Percentiles rank a stretch among this genome's conserved stretches.
These are phyloP conservation scores for Agrochola lota DNA, from an alignment of 2,888 invertebrate species.

Conservation along the genomic window DNA sequence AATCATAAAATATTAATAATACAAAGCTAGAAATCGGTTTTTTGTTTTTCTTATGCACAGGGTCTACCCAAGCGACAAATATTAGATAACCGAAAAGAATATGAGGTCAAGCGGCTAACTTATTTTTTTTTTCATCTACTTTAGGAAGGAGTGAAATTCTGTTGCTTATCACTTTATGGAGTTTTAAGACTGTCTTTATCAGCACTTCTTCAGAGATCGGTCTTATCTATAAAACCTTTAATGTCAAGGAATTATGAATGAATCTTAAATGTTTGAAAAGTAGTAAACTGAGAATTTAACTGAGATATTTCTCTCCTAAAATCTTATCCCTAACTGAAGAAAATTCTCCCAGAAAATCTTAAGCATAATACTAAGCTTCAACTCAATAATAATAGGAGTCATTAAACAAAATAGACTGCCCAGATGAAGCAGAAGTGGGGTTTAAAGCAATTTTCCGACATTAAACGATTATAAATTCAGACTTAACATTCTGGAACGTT, in stretches of 20 bases:
- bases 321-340: conserved; percentile 11
- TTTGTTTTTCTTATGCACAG: neutral
- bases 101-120: conserved; percentile 9
- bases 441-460: conserved; percentile 58
- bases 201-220: neutral
- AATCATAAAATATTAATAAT: neutral
- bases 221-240: conserved; percentile 6
- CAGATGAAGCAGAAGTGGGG: conserved; percentile 43
- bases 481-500: conserved; percentile 57
- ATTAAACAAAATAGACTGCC: conserved; percentile 57
- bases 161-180: neutral
- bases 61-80: conserved; percentile 8
- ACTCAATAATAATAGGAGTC: conserved; percentile 48
- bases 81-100: conserved; percentile 17
- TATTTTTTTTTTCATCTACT: conserved; percentile 20
- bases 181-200: neutral
- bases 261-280: conserved; percentile 30
- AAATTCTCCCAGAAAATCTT: conserved; percentile 30
- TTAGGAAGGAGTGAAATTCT: neutral
- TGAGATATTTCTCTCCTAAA: conserved; percentile 26
- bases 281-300: conserved; percentile 32
- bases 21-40: neutral
- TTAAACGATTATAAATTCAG: conserved; percentile 66
- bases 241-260: conserved; percentile 29
- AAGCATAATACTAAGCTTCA: conserved; percentile 24